Evolutionary conservation across 2,113 vertebrate species (phyloP).

Genomic region (Carassius carassius): DNA sequence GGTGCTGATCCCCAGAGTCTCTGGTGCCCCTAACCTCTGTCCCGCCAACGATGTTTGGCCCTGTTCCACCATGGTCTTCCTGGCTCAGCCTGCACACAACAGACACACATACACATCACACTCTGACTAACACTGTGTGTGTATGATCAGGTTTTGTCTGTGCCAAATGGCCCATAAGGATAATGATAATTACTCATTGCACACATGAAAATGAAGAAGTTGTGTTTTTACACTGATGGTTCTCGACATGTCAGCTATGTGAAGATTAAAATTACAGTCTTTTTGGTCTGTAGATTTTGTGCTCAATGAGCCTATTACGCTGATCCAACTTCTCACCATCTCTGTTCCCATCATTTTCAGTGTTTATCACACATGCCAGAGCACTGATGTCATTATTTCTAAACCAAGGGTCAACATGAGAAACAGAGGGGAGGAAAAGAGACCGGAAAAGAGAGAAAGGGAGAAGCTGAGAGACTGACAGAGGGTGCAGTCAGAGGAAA

Average conservation of each 20-base stretch:
- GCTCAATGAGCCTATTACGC: not conserved
- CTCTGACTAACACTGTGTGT: not conserved
- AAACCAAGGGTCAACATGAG: conserved; percentile 72
- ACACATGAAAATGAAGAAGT: not conserved
- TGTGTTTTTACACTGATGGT: not conserved
- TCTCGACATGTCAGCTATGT: not conserved
- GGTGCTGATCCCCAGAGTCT: conserved; percentile 94
- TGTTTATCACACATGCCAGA: conserved; percentile 75
- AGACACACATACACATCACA: conserved; percentile 33
- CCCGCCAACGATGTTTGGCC: conserved; percentile 85
- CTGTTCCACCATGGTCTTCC: conserved; percentile 86
- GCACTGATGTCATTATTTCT: conserved; percentile 68
- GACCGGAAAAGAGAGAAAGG: not conserved
- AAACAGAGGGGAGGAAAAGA: conserved; percentile 54
- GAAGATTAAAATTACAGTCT: not conserved
- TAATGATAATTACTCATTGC: not conserved
- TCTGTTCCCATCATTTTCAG: conserved; percentile 53
- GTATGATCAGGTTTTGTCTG: not conserved
- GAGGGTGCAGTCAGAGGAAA: not conserved
- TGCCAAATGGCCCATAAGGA: not conserved
- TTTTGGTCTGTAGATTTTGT: conserved; percentile 40
- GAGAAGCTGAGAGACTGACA: not conserved
- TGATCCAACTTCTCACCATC: conserved; percentile 44
- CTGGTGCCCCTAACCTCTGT: conserved; percentile 87
- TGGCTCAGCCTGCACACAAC: conserved; percentile 43